phyloP scores from a whole-genome alignment of 2,888 invertebrate species.

The Rhodophaea formosa region DNA sequence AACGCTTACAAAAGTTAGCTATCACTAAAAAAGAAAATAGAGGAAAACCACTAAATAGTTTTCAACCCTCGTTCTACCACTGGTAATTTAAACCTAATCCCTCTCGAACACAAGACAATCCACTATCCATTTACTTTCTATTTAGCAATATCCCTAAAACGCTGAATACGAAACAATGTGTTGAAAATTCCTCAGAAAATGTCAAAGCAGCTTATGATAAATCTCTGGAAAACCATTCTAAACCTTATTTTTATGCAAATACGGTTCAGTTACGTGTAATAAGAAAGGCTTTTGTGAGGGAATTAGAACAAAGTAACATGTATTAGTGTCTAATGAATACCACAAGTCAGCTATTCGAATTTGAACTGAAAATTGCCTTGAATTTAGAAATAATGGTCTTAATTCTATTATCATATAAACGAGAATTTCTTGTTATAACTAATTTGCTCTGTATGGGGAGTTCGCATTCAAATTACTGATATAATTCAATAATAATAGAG shows the following conservation, averaged over 20 bases:
- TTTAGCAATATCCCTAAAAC: slow-evolving; percentile 63
- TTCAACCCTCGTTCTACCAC: not conserved
- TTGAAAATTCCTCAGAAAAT: slow-evolving; percentile 54
- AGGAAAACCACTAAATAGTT: not conserved
- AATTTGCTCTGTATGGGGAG: too few relatives aligned
- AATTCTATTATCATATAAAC: not conserved
- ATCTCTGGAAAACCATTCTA: slow-evolving; percentile 23
- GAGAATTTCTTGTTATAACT: too few relatives aligned
- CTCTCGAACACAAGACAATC: slow-evolving; percentile 25
- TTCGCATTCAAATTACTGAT: too few relatives aligned
- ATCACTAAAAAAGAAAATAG: too few relatives aligned
- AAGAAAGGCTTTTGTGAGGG: slow-evolving; percentile 49
- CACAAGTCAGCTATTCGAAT: slow-evolving; percentile 61
- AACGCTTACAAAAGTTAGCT: too few relatives aligned
- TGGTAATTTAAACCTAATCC: slow-evolving; percentile 1
- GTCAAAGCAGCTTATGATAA: slow-evolving; percentile 61
- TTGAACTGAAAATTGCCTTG: slow-evolving; percentile 9
- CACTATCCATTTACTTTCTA: slow-evolving; percentile 46
- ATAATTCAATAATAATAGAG: too few relatives aligned
- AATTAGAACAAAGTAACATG: slow-evolving; percentile 74
- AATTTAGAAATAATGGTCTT: slow-evolving; percentile 39
- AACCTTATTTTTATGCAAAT: slow-evolving; percentile 27
- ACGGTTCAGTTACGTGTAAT: slow-evolving; percentile 37
- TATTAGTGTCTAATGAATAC: slow-evolving; percentile 74
- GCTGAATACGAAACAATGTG: slow-evolving; percentile 62